Evolutionary conservation across 2,888 invertebrate genomes (phyloP).

Genomic region (Eubasilissa splendida): DNA sequence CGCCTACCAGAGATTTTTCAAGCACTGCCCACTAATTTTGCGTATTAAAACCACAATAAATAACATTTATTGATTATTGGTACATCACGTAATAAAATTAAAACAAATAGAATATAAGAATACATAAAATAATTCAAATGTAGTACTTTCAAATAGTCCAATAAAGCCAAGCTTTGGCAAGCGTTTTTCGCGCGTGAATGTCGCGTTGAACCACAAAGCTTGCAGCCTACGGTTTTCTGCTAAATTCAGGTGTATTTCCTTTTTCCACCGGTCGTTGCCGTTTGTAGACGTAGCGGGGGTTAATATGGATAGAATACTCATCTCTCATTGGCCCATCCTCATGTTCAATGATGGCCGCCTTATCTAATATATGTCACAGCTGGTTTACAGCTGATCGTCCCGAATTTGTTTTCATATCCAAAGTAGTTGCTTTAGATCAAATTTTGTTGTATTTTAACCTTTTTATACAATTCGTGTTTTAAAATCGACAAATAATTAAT

Average conservation of each 20-base stretch:
- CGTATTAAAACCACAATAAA: constrained; percentile 22
- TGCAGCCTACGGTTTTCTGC: constrained; percentile 60
- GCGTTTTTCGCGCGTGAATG: constrained; percentile 70
- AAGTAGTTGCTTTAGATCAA: not conserved
- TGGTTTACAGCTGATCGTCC: constrained; percentile 46
- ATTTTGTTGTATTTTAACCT: not conserved
- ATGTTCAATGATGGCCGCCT: constrained; percentile 40
- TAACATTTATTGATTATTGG: constrained; percentile 3
- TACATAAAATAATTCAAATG: constrained; percentile 2
- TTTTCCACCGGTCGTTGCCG: constrained; percentile 65
- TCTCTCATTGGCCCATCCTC: constrained; percentile 63
- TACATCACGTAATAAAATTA: constrained; percentile 1
- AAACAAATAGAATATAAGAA: constrained; percentile 14
- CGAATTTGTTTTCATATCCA: constrained; percentile 10
- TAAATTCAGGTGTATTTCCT: constrained; percentile 72
- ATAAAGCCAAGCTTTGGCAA: constrained; percentile 47
- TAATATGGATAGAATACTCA: constrained; percentile 60
- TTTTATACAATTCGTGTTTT: not conserved
- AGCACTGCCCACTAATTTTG: constrained; percentile 13
- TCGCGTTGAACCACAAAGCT: constrained; percentile 70
- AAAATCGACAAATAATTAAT: not conserved
- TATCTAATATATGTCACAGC: constrained; percentile 42
- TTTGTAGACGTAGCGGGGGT: constrained; percentile 61
- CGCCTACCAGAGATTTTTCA: not conserved
- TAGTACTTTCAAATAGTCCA: constrained; percentile 9